These are phyloP conservation scores for Erebia epiphron DNA, from an alignment of 2,888 invertebrate genomes.

Conservation along the genomic window DNA sequence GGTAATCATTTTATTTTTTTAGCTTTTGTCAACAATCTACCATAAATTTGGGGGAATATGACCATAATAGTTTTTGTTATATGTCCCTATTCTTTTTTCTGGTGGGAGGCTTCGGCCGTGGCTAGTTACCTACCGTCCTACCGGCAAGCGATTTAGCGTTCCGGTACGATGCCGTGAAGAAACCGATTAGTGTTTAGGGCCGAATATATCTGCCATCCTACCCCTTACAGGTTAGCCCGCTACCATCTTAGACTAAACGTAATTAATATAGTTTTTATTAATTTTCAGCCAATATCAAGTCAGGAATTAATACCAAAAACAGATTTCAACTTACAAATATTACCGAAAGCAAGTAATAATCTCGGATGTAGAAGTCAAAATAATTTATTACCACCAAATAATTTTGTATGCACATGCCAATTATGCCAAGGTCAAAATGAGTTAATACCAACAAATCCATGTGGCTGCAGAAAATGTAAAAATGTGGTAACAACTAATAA, in stretches of 20 bases:
- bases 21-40: no score
- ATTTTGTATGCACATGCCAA: not conserved
- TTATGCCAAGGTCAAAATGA: not conserved
- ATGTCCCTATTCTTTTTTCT: no score
- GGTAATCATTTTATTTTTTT: not conserved
- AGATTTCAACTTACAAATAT: conserved; percentile 31
- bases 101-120: no score
- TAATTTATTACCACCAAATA: conserved; percentile 16
- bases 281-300: conserved; percentile 47
- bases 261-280: not conserved
- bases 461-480: not conserved
- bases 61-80: no score
- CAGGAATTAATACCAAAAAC: conserved; percentile 42
- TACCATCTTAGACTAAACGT: no score
- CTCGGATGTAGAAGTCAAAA: conserved; percentile 2
- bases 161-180: no score
- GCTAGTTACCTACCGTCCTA: no score
- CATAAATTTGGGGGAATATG: no score
- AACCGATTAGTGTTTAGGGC: no score
- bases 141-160: no score
- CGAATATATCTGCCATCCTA: no score
- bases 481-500: not conserved
- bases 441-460: not conserved
- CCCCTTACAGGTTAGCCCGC: no score
- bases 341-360: not conserved